Conservation (phyloP, 2,888 invertebrate species). For the Eupithecia subumbrata region DNA sequence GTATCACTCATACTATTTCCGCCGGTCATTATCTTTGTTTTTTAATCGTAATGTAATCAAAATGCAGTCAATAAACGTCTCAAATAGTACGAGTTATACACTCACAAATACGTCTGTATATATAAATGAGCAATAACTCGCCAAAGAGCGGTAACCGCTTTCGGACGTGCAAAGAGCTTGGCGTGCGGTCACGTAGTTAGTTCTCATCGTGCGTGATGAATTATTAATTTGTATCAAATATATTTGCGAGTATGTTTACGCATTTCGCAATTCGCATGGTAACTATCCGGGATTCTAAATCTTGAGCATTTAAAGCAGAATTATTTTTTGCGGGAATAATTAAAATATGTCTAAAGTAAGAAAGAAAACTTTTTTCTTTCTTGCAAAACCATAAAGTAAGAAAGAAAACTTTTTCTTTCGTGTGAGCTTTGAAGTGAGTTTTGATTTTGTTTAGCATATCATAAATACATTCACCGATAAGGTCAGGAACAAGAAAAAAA, state of each 20-base stretch:
- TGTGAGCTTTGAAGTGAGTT: not conserved
- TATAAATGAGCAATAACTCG: not conserved
- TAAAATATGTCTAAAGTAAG: not conserved
- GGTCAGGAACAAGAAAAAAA: not conserved
- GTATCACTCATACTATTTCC: not conserved
- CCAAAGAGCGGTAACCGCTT: slow-evolving; percentile 34
- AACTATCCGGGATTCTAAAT: slow-evolving; percentile 33
- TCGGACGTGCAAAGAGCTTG: slow-evolving; percentile 50
- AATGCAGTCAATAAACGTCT: not conserved
- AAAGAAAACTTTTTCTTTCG: not conserved
- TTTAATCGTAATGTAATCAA: not conserved
- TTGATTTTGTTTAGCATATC: not conserved
- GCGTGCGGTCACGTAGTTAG: slow-evolving; percentile 54
- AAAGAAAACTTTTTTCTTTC: not conserved
- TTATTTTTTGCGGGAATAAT: not conserved
- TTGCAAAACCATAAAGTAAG: not conserved
- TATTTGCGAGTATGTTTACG: slow-evolving; percentile 33
- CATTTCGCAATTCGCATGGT: slow-evolving; percentile 32
- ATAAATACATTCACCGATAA: not conserved
- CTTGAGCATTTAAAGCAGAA: not conserved
- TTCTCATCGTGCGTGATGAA: slow-evolving; percentile 61
- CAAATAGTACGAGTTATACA: not conserved
- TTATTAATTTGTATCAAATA: slow-evolving; percentile 57
- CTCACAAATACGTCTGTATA: not conserved
- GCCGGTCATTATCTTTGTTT: no score